These are phyloP conservation scores for Gymnosoma rotundatum DNA, from an alignment of 2,888 invertebrate species.

Conservation along the genomic window DNA sequence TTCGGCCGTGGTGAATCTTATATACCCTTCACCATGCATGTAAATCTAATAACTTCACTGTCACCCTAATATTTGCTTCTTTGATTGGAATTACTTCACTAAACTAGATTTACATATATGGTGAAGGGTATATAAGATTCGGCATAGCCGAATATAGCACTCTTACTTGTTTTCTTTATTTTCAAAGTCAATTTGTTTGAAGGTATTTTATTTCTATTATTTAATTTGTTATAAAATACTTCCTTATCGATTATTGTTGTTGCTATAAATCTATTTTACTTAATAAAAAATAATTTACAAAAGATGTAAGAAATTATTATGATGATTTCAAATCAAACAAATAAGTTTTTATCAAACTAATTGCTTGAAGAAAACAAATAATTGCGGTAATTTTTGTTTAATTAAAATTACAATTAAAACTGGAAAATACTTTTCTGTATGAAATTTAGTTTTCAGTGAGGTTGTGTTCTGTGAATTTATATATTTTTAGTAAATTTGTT, in stretches of 20 bases:
- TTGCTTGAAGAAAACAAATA: constrained; percentile 3
- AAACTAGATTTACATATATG: too few relatives aligned
- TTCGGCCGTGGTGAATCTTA: too few relatives aligned
- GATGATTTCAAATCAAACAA: constrained; percentile 18
- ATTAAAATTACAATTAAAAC: constrained; percentile 18
- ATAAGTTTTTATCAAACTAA: constrained; percentile 7
- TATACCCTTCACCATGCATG: too few relatives aligned
- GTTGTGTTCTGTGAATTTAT: background rate
- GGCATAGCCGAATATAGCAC: too few relatives aligned
- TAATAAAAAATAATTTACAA: background rate
- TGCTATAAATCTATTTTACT: background rate
- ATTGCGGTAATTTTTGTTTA: constrained; percentile 45
- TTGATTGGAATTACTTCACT: too few relatives aligned
- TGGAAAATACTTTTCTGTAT: background rate
- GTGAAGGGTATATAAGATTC: too few relatives aligned
- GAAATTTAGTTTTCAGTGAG: background rate
- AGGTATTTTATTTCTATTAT: background rate
- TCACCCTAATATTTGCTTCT: too few relatives aligned
- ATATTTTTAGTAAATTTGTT: background rate
- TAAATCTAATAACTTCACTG: too few relatives aligned
- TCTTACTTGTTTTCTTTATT: too few relatives aligned
- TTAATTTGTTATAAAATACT: constrained; percentile 44
- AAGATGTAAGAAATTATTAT: constrained; percentile 10
- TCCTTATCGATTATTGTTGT: background rate
- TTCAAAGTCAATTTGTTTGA: too few relatives aligned